phyloP scores from a whole-genome alignment of 2,113 vertebrate species.

The Scophthalmus maximus region DNA sequence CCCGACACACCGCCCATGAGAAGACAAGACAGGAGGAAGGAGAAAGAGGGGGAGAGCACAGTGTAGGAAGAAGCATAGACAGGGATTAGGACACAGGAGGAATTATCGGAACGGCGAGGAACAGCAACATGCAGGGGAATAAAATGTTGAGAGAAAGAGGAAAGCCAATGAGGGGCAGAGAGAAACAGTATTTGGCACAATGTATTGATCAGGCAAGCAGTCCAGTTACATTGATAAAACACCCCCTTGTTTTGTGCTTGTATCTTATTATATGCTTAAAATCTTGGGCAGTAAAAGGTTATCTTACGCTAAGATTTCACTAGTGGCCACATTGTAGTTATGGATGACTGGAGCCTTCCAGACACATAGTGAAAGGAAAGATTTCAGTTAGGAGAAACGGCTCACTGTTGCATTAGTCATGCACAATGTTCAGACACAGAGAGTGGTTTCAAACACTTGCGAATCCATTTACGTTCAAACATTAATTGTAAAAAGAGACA shows the following conservation, averaged over 20 bases:
- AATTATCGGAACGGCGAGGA: slow-evolving; percentile 43
- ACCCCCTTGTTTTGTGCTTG: slow-evolving; percentile 80
- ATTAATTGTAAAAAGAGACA: slow-evolving; percentile 50
- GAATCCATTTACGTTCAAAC: slow-evolving; percentile 39
- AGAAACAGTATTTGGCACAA: slow-evolving; percentile 75
- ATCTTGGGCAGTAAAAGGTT: slow-evolving; percentile 74
- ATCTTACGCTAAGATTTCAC: slow-evolving; percentile 55
- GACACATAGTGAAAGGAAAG: slow-evolving; percentile 61
- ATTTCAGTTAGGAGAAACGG: slow-evolving; percentile 56
- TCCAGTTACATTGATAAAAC: slow-evolving; percentile 80
- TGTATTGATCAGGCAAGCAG: slow-evolving; percentile 70
- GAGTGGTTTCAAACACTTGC: slow-evolving; percentile 34
- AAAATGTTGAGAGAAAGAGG: slow-evolving; percentile 76
- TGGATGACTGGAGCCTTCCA: slow-evolving; percentile 61
- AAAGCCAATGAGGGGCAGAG: slow-evolving; percentile 73
- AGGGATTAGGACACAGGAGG: slow-evolving; percentile 52
- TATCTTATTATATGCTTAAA: slow-evolving; percentile 75
- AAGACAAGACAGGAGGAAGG: slow-evolving; percentile 78
- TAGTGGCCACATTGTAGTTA: slow-evolving; percentile 69
- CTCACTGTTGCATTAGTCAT: slow-evolving; percentile 47
- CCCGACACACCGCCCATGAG: slow-evolving; percentile 75
- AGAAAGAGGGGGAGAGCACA: slow-evolving; percentile 76
- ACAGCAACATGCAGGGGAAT: slow-evolving; percentile 64
- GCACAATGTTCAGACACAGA: slow-evolving; percentile 57
- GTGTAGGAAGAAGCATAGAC: slow-evolving; percentile 66